Evolutionary conservation across 2,888 invertebrate genomes (phyloP).

Genomic region (Polydesmus complanatus): DNA sequence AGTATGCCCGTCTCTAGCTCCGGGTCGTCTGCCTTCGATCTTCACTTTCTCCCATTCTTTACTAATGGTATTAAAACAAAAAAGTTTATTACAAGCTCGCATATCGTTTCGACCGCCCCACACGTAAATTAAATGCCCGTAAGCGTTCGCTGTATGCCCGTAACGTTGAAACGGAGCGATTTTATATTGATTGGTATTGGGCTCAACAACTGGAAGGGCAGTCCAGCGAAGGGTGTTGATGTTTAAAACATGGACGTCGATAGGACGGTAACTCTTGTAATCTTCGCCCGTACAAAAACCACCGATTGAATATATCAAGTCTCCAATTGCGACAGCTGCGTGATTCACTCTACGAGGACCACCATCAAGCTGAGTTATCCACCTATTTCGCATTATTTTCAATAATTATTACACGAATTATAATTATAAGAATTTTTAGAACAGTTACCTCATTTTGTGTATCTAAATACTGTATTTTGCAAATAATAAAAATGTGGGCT

Average conservation of each 20-base stretch:
- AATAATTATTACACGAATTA: too few species aligned
- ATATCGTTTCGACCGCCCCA: slow-evolving; percentile 89
- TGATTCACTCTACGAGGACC: slow-evolving; percentile 86
- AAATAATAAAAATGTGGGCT: too few species aligned
- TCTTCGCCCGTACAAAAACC: slow-evolving; percentile 80
- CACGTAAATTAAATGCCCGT: slow-evolving; percentile 58
- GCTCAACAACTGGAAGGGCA: slow-evolving; percentile 34
- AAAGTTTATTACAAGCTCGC: slow-evolving; percentile 62
- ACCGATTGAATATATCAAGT: slow-evolving; percentile 75
- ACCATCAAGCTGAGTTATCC: slow-evolving; percentile 74
- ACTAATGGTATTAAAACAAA: slow-evolving; percentile 56
- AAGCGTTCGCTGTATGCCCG: slow-evolving; percentile 79
- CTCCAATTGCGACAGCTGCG: slow-evolving; percentile 67
- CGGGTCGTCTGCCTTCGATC: slow-evolving; percentile 51
- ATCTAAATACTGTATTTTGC: too few species aligned
- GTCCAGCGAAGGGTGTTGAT: slow-evolving; percentile 43
- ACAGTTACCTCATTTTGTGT: too few species aligned
- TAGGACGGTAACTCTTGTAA: slow-evolving; percentile 52
- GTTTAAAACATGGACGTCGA: slow-evolving; percentile 74
- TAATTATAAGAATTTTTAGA: too few species aligned
- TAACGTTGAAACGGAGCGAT: slow-evolving; percentile 68
- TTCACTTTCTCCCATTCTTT: slow-evolving; percentile 30
- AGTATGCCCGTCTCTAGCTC: slow-evolving; percentile 79
- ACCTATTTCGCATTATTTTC: too few species aligned
- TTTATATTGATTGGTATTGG: slow-evolving; percentile 37